phyloP scores from a whole-genome alignment of 2,888 invertebrate species.

The Panorpa germanica region DNA sequence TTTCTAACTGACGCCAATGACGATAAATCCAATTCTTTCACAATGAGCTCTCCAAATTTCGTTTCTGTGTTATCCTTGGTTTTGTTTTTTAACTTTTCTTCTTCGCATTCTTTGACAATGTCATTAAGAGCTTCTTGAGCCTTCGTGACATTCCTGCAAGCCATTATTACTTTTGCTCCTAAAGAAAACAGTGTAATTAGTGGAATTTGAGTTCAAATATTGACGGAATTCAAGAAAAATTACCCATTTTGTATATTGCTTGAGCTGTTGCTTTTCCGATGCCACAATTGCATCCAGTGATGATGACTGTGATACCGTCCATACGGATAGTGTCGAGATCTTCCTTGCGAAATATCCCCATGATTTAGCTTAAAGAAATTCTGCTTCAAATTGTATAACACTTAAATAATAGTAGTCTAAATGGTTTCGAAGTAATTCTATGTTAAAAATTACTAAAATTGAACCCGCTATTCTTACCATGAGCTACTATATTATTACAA shows the following conservation, averaged over 20 bases:
- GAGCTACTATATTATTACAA: no score
- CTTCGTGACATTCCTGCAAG: slow-evolving; percentile 56
- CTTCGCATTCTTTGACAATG: slow-evolving; percentile 37
- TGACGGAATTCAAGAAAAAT: no score
- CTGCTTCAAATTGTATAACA: no score
- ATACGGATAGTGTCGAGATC: slow-evolving; percentile 31
- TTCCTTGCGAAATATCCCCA: slow-evolving; percentile 26
- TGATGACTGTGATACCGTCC: slow-evolving; percentile 44
- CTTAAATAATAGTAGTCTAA: no score
- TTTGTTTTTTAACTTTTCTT: slow-evolving; percentile 17
- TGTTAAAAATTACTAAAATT: no score
- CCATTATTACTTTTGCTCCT: slow-evolving; percentile 71
- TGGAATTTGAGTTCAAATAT: no score
- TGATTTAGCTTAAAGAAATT: slow-evolving; percentile 13
- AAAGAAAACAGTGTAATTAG: no score
- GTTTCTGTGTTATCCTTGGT: no score
- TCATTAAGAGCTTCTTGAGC: slow-evolving; percentile 51
- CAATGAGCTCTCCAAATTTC: slow-evolving; percentile 23
- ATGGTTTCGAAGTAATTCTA: no score
- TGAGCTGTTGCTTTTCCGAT: slow-evolving; percentile 58
- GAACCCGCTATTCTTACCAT: no score
- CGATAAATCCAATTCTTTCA: slow-evolving; percentile 41
- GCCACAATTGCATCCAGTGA: slow-evolving; percentile 69
- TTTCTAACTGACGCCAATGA: slow-evolving; percentile 44
- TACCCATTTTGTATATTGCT: no score